Conservation (phyloP, 2,888 invertebrate genomes). For the Aradus depressus region DNA sequence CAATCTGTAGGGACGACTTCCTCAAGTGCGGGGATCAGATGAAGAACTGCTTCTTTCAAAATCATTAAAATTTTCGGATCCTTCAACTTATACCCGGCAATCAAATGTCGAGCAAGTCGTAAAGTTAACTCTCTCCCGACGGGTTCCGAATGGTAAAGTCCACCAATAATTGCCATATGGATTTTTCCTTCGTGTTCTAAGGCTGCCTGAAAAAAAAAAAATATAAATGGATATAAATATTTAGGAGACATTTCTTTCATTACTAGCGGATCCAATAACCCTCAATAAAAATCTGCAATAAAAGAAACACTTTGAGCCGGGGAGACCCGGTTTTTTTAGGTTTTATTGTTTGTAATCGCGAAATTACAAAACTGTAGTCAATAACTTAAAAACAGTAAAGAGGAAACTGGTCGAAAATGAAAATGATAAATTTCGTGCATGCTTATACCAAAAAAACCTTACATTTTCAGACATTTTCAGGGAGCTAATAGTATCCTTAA, state of each 20-base stretch:
- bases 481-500: conserved; percentile 56
- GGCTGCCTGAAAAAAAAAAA: conserved; percentile 48
- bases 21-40: conserved; percentile 62
- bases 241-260: not conserved
- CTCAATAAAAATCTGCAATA: too few species aligned
- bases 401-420: too few species aligned
- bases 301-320: too few species aligned
- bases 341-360: too few species aligned
- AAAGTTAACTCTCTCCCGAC: conserved; percentile 72
- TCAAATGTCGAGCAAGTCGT: conserved; percentile 69
- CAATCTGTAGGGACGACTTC: conserved; percentile 34
- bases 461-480: conserved; percentile 64
- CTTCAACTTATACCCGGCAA: conserved; percentile 55
- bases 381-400: too few species aligned
- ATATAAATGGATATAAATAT: conserved; percentile 7
- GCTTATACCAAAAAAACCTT: conserved; percentile 32
- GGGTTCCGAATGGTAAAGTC: conserved; percentile 68
- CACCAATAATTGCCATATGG: conserved; percentile 73
- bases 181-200: conserved; percentile 69
- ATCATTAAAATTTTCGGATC: conserved; percentile 54
- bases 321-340: too few species aligned
- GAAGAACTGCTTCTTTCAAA: conserved; percentile 60
- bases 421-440: too few species aligned
- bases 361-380: too few species aligned
- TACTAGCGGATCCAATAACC: too few species aligned